Percentiles rank a stretch among this genome's conserved stretches.
These are phyloP conservation scores for Antitype chi DNA, from an alignment of 2,888 invertebrate genomes.

Conservation along the genomic window DNA sequence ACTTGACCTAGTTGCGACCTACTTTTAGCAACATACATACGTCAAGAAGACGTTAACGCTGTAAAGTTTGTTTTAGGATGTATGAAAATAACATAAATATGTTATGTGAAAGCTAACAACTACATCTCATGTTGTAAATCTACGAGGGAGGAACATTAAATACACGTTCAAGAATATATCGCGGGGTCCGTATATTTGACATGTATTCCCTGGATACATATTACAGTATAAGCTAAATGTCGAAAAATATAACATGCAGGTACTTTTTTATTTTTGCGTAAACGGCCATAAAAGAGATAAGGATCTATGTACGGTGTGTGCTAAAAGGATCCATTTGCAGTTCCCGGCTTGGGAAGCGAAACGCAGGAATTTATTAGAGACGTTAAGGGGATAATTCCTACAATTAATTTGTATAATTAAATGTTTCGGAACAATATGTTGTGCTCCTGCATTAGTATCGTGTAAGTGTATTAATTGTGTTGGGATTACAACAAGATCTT, in stretches of 20 bases:
- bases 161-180: conserved; percentile 40
- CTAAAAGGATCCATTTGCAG: conserved; percentile 60
- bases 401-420: conserved; percentile 59
- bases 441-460: conserved; percentile 12
- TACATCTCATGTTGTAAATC: conserved; percentile 21
- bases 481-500: neutral
- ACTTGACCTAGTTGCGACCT: conserved; percentile 8
- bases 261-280: conserved; percentile 62
- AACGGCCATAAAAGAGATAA: conserved; percentile 64
- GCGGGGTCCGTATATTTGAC: conserved; percentile 25
- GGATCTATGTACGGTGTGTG: conserved; percentile 60
- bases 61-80: conserved; percentile 8
- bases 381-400: conserved; percentile 55
- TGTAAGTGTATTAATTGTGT: neutral
- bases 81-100: conserved; percentile 11
- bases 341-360: conserved; percentile 34
- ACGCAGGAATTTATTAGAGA: conserved; percentile 56
- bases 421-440: conserved; percentile 37
- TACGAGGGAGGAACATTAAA: conserved; percentile 30
- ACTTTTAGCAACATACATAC: conserved; percentile 5
- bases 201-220: conserved; percentile 33
- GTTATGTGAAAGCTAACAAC: no score
- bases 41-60: neutral
- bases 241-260: conserved; percentile 35
- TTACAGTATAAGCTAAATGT: conserved; percentile 34